Percentiles rank a stretch among this genome's conserved stretches.
phyloP scores from a whole-genome alignment of 2,797 vertebrate genomes.

The Hyperoplus lanceolatus region DNA sequence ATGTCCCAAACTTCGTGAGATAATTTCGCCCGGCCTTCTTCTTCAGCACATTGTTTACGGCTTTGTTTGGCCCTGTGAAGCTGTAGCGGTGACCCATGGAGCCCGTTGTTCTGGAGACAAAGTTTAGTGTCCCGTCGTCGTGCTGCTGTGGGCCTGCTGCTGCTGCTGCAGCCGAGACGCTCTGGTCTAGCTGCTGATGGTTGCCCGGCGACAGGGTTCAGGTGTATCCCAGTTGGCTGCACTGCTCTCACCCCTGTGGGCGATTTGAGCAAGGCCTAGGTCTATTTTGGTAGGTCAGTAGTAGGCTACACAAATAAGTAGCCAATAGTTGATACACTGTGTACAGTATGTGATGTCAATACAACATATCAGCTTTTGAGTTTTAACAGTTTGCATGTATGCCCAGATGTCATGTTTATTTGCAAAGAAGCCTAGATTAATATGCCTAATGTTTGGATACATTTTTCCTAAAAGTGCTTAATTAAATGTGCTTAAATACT shows the following conservation, averaged over 20 bases:
- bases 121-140: constrained; percentile 21
- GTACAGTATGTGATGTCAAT: not conserved
- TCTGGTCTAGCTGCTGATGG: constrained; percentile 46
- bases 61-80: constrained; percentile 48
- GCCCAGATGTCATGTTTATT: not conserved
- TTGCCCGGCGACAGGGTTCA: constrained; percentile 73
- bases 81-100: constrained; percentile 77
- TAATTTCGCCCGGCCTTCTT: constrained; percentile 61
- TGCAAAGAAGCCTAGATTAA: no score
- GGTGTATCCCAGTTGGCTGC: constrained; percentile 21
- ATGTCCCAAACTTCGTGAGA: constrained; percentile 84
- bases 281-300: no score
- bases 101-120: constrained; percentile 38
- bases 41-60: constrained; percentile 50
- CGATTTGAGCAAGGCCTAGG: no score
- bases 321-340: not conserved
- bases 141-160: constrained; percentile 1
- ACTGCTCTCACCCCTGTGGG: no score
- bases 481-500: not conserved
- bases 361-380: not conserved
- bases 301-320: no score
- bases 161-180: constrained; percentile 13
- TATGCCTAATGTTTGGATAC: no score
- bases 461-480: not conserved
- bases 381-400: not conserved